phyloP scores from a whole-genome alignment of 2,797 vertebrate species.

The Falco biarmicus region DNA sequence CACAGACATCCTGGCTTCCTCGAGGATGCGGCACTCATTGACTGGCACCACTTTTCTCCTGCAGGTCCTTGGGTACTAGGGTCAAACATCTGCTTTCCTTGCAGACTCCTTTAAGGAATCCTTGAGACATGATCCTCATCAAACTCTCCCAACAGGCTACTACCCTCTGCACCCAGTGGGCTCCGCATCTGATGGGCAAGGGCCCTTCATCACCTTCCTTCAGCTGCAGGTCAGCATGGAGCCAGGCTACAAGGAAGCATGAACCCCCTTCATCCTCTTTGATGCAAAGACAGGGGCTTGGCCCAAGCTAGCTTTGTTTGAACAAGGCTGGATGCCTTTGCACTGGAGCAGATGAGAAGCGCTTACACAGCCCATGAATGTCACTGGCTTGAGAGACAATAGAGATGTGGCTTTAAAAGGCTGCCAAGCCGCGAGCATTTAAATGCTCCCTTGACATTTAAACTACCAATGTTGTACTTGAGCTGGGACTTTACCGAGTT shows the following conservation, averaged over 20 bases:
- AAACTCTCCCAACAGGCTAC: background rate
- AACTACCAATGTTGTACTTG: background rate
- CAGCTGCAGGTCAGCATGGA: background rate
- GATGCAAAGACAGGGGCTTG: background rate
- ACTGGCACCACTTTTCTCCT: background rate
- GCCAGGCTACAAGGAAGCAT: background rate
- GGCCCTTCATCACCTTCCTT: background rate
- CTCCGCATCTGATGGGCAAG: background rate
- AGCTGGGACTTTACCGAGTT: background rate
- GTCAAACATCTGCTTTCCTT: background rate
- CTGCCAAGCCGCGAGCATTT: background rate
- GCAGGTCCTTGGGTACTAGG: background rate
- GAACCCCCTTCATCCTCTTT: background rate
- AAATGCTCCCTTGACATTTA: background rate
- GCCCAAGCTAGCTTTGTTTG: background rate
- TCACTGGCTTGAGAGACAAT: background rate
- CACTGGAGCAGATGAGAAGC: background rate
- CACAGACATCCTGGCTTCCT: background rate
- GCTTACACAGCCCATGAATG: too few species aligned
- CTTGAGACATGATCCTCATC: background rate
- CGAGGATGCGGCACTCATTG: rapidly evolving
- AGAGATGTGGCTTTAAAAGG: background rate
- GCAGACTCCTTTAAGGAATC: background rate
- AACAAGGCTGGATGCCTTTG: background rate
- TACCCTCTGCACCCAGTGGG: background rate